These are phyloP conservation scores for Orthosia cruda DNA, from an alignment of 2,888 invertebrate genomes.

Conservation along the genomic window DNA sequence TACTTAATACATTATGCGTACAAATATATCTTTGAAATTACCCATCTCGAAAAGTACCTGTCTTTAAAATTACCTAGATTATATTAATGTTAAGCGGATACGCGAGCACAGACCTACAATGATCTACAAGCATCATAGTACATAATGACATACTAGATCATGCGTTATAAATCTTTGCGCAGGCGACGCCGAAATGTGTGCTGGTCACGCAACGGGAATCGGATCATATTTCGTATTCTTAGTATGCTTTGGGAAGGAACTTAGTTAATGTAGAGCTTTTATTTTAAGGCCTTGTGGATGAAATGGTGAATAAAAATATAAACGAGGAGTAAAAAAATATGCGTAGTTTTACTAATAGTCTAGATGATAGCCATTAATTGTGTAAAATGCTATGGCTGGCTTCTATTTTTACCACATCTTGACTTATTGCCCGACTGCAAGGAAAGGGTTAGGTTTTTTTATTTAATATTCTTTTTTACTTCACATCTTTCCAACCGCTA, in stretches of 20 bases:
- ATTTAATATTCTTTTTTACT: too few relatives aligned
- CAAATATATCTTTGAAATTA: conserved; percentile 27
- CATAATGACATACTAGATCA: conserved; percentile 56
- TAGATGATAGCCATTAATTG: too few relatives aligned
- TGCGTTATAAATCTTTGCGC: conserved; percentile 50
- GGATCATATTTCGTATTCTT: conserved; percentile 53
- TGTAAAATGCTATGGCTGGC: too few relatives aligned
- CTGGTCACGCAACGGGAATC: conserved; percentile 54
- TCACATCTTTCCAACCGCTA: too few relatives aligned
- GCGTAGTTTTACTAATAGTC: background rate
- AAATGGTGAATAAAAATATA: background rate
- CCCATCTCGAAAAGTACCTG: too few relatives aligned
- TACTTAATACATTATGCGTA: conserved; percentile 28
- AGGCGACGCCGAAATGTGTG: conserved; percentile 58
- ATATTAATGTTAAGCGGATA: conserved; percentile 38
- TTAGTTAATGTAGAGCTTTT: background rate
- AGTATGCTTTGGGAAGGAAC: conserved; percentile 7
- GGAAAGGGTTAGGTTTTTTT: too few relatives aligned
- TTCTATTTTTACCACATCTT: too few relatives aligned
- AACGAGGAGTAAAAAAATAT: background rate
- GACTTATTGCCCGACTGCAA: too few relatives aligned
- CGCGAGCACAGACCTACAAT: conserved; percentile 24
- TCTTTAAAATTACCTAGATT: conserved; percentile 33
- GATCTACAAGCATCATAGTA: conserved; percentile 44
- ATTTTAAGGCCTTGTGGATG: background rate